Conservation (phyloP, 2,888 invertebrate species). For the Parnassius glacialis region DNA sequence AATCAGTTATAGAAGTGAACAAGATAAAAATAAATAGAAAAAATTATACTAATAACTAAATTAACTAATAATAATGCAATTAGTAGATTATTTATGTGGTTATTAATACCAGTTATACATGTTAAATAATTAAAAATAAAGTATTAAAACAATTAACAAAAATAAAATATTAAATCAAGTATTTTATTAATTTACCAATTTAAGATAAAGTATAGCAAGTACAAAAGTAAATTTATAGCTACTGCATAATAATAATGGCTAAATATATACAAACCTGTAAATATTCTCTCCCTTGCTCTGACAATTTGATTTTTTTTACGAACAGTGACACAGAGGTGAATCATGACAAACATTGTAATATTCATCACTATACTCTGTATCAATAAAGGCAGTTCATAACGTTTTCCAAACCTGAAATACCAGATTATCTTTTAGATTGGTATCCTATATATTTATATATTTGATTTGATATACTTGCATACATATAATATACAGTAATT, state of each 20-base stretch:
- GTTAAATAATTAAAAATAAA: constrained; percentile 5
- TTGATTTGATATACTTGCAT: too few relatives aligned
- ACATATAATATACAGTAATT: too few relatives aligned
- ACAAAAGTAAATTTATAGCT: constrained; percentile 1
- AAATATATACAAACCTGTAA: constrained; percentile 85
- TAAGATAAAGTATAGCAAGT: constrained; percentile 12
- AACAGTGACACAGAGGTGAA: constrained; percentile 94
- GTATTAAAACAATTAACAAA: constrained; percentile 3
- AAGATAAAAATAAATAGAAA: too few relatives aligned
- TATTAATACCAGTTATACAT: too few relatives aligned
- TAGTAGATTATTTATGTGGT: too few relatives aligned
- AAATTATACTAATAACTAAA: too few relatives aligned
- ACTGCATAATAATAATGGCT: neutral
- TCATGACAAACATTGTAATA: constrained; percentile 96
- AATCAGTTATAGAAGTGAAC: constrained; percentile 4
- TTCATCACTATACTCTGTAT: constrained; percentile 99
- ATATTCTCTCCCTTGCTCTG: constrained; percentile 88
- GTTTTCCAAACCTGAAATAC: constrained; percentile 96
- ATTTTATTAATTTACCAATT: constrained; percentile 3
- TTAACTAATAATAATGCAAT: too few relatives aligned
- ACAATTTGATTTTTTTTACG: constrained; percentile 90
- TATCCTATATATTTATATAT: too few relatives aligned
- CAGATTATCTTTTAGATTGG: neutral
- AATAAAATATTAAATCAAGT: neutral
- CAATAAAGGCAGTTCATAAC: constrained; percentile 96